Base-by-base conservation (phyloP, 2,797 vertebrate species). In the Valencia hispanica region DNA sequence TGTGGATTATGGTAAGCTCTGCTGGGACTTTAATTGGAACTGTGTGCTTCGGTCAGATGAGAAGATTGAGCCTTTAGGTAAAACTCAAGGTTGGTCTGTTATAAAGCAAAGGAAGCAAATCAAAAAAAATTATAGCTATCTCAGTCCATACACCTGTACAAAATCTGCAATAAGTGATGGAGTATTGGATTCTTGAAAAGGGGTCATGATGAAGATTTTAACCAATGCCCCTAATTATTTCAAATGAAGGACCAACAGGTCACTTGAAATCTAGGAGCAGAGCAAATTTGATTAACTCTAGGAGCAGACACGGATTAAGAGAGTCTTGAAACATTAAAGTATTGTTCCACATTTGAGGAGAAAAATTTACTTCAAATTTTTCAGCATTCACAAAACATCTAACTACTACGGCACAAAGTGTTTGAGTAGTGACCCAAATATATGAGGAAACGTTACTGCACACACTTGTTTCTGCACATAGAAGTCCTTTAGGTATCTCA, bases 381-480 rank as follows among this genome's bases (percentile, higher is more conserved):
- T 50, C 48, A 4, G 48, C 48, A 50, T 22, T 20, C 36, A 39
- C 36, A 32, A n/a, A n/a, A n/a, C n/a, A n/a, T n/a, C n/a, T n/a
- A n/a, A n/a, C n/a, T n/a, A n/a, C n/a, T 14, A 59, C 3, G 10
- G 5, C 14, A 30, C 55, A 65, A 25, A 4, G 63, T n/a, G 14
- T 66, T 66, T 41, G 1, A 4, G 22, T 15, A 43, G 11, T 41
- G 36, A 41, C 36, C 36, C 63, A 65, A 65, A 41, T 2, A 25
- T 20, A 15, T 43, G 22, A 10, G 43, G 12, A 66, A 41, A 55
- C 20, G 15, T 12, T 1, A 14, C 30, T 39, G 36, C 66, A 47
- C 48, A 25, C 48, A 61, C 9, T 20, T 59, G 68, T 68, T 48
- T n/a, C n/a, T n/a, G n/a, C 71, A 83, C 72, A 84, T 79, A 82